Evolutionary conservation across 2,888 invertebrate genomes (phyloP), one percentile per base, ranked within the genome.

Genomic region (Thera britannica): DNA sequence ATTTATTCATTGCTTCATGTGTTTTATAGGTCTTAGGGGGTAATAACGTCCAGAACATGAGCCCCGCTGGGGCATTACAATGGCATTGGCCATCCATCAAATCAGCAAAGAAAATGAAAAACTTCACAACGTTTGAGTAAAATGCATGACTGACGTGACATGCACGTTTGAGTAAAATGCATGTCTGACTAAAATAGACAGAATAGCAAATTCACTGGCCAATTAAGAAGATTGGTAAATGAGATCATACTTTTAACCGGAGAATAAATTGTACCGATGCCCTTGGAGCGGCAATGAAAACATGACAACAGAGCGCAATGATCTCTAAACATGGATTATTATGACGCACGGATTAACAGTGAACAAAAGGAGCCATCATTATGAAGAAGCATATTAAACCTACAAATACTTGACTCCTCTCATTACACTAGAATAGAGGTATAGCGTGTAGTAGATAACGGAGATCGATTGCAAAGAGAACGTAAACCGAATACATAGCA

Each of bases 161-260:
- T n/a, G n/a, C n/a, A n/a, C n/a, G n/a, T 4, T 41, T 2, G 7
- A 41, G 41, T 41, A 41, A 41, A 41, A 41, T 3, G 7, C 41
- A 7, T 7, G 0, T n/a, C n/a, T n/a, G n/a, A n/a, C n/a, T n/a
- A n/a, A n/a, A n/a, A n/a, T 23, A 52, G 52, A 9, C 3, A 52
- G 34, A 2, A 34, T 8, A 9, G 2, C 52, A 3, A 2, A 34
- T 3, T 23, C 23, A 3, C 23, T 51, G 57, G 72, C 65, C 72
- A 82, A 82, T 84, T 78, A 83, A 79, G 72, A 64, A 77, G 80
- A 80, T 80, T 80, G 71, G 74, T 73, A 72, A 68, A 78, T 85
- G 85, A 85, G 81, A 80, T 84, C 85, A 84, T 81, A 77, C 81
- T 81, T 83, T 82, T 80, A 78, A 75, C 76, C 75, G 76, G 76